Conservation (phyloP, 2,888 invertebrate genomes). For the Idaea straminata region DNA sequence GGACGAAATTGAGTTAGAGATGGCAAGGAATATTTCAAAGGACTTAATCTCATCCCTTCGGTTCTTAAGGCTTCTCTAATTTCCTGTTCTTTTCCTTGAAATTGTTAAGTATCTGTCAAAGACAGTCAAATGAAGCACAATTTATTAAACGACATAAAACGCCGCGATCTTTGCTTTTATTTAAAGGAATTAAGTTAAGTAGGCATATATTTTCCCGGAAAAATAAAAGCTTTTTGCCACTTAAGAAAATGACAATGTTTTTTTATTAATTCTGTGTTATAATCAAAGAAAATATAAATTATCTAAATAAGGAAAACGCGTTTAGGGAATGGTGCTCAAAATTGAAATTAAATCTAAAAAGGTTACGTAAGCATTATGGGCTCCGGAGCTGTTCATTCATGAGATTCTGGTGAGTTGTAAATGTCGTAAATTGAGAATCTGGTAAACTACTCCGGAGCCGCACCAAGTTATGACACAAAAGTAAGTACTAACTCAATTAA, state of each 20-base stretch:
- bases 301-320: too few species aligned
- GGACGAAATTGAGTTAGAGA: not conserved
- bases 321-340: too few species aligned
- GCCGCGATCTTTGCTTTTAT: not conserved
- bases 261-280: too few species aligned
- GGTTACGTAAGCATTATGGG: too few species aligned
- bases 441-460: not conserved
- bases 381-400: too few species aligned
- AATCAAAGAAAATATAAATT: too few species aligned
- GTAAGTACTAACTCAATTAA: constrained; percentile 45
- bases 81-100: not conserved
- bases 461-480: not conserved
- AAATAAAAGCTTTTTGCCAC: not conserved
- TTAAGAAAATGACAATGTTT: not conserved
- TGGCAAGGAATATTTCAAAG: not conserved
- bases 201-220: not conserved
- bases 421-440: not conserved
- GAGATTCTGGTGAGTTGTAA: too few species aligned
- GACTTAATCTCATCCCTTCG: not conserved
- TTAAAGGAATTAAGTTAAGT: not conserved
- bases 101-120: not conserved
- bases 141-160: not conserved
- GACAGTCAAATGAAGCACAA: not conserved
- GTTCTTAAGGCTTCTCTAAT: not conserved
- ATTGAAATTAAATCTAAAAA: too few species aligned